A percentile compares a stretch with the other conserved stretches of the same genome.
Evolutionary conservation across 2,888 invertebrate genomes (phyloP).

Genomic region (Ennomos fuscantarius): DNA sequence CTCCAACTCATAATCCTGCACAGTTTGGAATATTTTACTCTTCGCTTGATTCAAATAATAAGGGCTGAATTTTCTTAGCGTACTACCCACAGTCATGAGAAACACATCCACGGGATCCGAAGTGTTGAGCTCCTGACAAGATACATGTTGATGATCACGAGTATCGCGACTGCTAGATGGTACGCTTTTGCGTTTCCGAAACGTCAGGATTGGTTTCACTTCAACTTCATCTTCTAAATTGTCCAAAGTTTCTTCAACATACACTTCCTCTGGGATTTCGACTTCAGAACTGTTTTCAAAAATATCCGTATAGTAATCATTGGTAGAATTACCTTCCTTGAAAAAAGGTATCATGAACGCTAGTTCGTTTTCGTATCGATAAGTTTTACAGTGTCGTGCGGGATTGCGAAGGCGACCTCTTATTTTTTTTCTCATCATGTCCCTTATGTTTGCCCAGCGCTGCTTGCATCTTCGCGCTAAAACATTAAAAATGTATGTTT

Average conservation of each 20-base stretch:
- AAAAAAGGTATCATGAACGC: slow-evolving; percentile 69
- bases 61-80: slow-evolving; percentile 68
- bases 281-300: slow-evolving; percentile 54
- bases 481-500: slow-evolving; percentile 29
- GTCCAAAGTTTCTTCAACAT: slow-evolving; percentile 44
- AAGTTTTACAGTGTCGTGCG: slow-evolving; percentile 57
- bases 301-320: slow-evolving; percentile 59
- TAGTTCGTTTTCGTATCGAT: slow-evolving; percentile 74
- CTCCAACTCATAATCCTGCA: slow-evolving; percentile 74
- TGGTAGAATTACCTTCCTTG: slow-evolving; percentile 24
- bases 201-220: slow-evolving; percentile 49
- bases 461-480: slow-evolving; percentile 69
- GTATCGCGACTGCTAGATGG: slow-evolving; percentile 22
- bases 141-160: not conserved
- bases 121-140: slow-evolving; percentile 7
- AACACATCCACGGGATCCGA: slow-evolving; percentile 72
- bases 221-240: slow-evolving; percentile 50
- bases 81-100: slow-evolving; percentile 68
- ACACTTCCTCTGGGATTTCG: slow-evolving; percentile 56
- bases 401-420: slow-evolving; percentile 62
- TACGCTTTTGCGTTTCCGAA: slow-evolving; percentile 47
- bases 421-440: slow-evolving; percentile 72
- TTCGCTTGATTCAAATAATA: slow-evolving; percentile 77
- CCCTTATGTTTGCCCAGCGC: slow-evolving; percentile 75
- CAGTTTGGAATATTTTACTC: slow-evolving; percentile 77